Conservation (phyloP, 92 coral and sea anemone genomes). For the Nematostella vectensis region DNA sequence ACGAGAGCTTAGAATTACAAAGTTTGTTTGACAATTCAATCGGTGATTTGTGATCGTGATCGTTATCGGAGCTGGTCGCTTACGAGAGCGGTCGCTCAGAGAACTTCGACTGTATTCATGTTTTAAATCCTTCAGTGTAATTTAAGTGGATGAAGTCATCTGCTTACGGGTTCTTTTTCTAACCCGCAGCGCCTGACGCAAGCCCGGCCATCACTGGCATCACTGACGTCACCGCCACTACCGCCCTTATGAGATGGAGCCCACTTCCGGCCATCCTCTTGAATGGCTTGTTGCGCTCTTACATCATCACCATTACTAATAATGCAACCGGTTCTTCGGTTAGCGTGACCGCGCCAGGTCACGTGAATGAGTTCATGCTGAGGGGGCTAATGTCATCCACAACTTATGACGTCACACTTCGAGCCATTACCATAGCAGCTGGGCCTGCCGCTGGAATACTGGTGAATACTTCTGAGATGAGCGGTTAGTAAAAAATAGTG, state of each 20-base stretch:
- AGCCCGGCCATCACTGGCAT: background rate
- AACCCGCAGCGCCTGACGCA: too few relatives aligned
- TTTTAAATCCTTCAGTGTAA: too few relatives aligned
- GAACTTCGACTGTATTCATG: too few relatives aligned
- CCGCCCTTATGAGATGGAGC: background rate
- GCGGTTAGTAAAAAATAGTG: too few relatives aligned
- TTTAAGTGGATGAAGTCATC: too few relatives aligned
- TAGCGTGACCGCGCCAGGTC: background rate
- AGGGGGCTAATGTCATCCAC: background rate
- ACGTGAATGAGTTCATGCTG: background rate
- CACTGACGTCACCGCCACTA: background rate
- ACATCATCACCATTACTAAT: background rate
- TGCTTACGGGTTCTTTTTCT: too few relatives aligned
- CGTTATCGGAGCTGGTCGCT: too few relatives aligned
- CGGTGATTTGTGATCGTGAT: too few relatives aligned
- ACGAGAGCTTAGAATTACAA: too few relatives aligned
- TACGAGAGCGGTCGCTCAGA: too few relatives aligned
- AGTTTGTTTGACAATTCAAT: too few relatives aligned
- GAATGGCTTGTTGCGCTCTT: background rate
- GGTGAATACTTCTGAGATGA: too few relatives aligned
- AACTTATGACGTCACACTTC: background rate
- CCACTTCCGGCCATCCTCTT: background rate
- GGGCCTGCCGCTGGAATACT: background rate
- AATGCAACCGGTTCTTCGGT: background rate
- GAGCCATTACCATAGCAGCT: background rate